Conservation (phyloP, 2,113 vertebrate species). For the Myrmophylax atrothorax region DNA sequence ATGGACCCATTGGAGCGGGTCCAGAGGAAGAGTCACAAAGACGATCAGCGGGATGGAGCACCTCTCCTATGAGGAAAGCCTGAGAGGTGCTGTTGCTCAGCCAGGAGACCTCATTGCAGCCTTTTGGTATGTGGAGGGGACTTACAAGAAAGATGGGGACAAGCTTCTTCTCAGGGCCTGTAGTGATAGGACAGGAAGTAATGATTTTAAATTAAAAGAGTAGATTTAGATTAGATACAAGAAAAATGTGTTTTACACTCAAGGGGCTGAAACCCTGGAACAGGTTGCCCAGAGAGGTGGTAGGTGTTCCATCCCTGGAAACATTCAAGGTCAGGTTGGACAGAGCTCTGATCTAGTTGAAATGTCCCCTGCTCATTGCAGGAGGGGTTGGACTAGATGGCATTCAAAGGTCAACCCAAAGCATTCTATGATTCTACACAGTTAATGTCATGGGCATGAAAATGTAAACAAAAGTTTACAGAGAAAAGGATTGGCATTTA, state of each 20-base stretch:
- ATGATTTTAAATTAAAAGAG: not conserved
- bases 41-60: not conserved
- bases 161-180: not conserved
- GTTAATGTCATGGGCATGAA: not conserved
- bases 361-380: not conserved
- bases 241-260: not conserved
- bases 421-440: not conserved
- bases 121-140: not conserved
- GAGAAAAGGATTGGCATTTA: not conserved
- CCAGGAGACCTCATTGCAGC: not conserved
- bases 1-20: not conserved
- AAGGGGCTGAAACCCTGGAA: not conserved
- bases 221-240: not conserved
- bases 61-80: not conserved
- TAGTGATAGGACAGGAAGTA: too few relatives aligned
- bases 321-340: not conserved
- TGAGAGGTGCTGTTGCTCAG: not conserved
- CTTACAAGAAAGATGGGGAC: not conserved
- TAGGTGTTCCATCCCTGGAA: not conserved
- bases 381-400: not conserved
- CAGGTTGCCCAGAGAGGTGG: not conserved
- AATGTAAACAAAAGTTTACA: not conserved
- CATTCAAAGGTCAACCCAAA: not conserved
- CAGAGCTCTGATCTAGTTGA: not conserved
- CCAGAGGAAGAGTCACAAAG: not conserved